Evolutionary conservation across 2,888 invertebrate species (phyloP), one percentile per base, ranked within the genome.

Genomic region (Atrina japonica): DNA sequence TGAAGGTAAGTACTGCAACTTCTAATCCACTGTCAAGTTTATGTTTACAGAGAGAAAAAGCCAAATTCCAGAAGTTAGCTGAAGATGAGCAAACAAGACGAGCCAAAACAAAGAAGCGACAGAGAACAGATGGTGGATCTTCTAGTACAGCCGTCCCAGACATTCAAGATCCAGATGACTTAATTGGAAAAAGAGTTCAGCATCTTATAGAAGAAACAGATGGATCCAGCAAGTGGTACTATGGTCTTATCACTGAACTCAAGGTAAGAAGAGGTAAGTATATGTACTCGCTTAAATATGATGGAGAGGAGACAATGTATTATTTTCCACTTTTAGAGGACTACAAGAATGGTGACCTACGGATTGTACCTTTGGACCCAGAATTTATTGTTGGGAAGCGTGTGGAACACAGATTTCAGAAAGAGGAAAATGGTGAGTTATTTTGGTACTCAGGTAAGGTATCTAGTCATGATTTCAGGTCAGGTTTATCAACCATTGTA

Each of bases 191-290:
- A n/a, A 47, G 30, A 35, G 35, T 35, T 35, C 5, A 35, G 35
- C 35, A 35, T 11, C 35, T 35, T 35, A 35, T 35, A 35, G 49
- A 60, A 5, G 49, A 61, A 47, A 6, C 30, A 21, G 35, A 49
- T 30, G 49, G 60, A 18, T 49, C 27, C 30, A 61, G 21, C 21
- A 61, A 29, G 18, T 61, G 49, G 60, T 61, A 61, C 21, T 30
- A 61, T 35, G 35, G 35, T 58, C 27, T 23, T 25, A 16, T 58
- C 6, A 35, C 35, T 5, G 35, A 35, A 5, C 35, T 35, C 11
- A 35, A 35, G 35, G 35, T 35, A 35, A 35, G 35, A 35, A 5
- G 35, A 5, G 35, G 47, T 47, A 47, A 47, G 47, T 47, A 47
- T 16, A 47, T 47, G 47, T 47, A 47, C 16, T 47, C 47, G 3